Evolutionary conservation across 2,797 vertebrate species (phyloP).

Genomic region (Hyperoplus lanceolatus): DNA sequence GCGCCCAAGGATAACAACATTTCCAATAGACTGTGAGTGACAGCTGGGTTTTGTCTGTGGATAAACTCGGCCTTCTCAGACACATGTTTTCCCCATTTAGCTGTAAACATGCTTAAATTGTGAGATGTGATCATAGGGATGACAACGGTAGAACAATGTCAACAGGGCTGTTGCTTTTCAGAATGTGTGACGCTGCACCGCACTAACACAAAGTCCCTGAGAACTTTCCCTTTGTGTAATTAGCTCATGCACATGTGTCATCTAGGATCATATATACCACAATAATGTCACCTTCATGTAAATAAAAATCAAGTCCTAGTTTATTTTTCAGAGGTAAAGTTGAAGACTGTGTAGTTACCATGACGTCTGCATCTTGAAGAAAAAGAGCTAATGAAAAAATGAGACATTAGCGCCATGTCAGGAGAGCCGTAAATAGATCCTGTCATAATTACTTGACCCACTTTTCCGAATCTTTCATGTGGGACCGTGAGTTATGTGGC

Average conservation of each 20-base stretch:
- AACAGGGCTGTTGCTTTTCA: conserved; percentile 61
- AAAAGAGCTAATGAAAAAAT: conserved; percentile 1
- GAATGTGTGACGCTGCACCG: conserved; percentile 47
- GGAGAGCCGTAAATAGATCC: conserved; percentile 51
- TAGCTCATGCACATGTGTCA: conserved; percentile 43
- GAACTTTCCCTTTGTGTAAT: conserved; percentile 30
- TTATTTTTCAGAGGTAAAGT: background rate
- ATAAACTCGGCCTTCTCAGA: conserved; percentile 35
- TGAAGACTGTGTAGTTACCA: background rate
- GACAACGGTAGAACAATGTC: conserved; percentile 56
- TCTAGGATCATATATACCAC: conserved; percentile 25
- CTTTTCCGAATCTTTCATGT: conserved; percentile 62
- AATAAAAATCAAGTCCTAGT: conserved; percentile 14
- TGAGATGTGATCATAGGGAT: conserved; percentile 57
- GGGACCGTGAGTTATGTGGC: conserved; percentile 54
- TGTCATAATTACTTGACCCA: conserved; percentile 58
- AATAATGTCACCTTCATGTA: conserved; percentile 23
- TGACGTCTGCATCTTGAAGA: conserved; percentile 9
- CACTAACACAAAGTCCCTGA: conserved; percentile 36
- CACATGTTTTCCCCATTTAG: conserved; percentile 52
- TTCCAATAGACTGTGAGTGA: conserved; percentile 42
- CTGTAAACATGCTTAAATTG: conserved; percentile 65
- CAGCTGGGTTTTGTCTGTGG: conserved; percentile 49
- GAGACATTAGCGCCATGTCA: conserved; percentile 32
- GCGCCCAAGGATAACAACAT: conserved; percentile 44